These are phyloP conservation scores for Panzeria rudis DNA, from an alignment of 2,888 invertebrate species.

Conservation along the genomic window DNA sequence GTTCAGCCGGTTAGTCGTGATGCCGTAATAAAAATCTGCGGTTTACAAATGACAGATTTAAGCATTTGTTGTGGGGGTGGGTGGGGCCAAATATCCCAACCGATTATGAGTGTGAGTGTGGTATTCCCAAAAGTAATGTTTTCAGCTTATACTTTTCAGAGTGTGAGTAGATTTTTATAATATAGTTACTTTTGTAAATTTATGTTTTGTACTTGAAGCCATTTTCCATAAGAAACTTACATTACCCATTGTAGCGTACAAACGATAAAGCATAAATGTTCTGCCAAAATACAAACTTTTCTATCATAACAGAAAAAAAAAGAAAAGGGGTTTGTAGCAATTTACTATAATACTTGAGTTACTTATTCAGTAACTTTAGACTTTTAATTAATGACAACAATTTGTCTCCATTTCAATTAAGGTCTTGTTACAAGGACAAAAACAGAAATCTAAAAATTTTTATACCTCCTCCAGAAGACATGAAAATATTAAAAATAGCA, in stretches of 20 bases:
- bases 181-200: too few relatives aligned
- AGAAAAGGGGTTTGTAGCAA: slow-evolving; percentile 53
- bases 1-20: too few relatives aligned
- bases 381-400: slow-evolving; percentile 81
- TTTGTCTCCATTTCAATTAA: slow-evolving; percentile 78
- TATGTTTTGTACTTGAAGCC: too few relatives aligned
- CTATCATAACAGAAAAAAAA: not conserved
- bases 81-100: too few relatives aligned
- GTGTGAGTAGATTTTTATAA: too few relatives aligned
- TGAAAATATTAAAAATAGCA: slow-evolving; percentile 44
- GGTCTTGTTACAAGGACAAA: slow-evolving; percentile 67
- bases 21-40: too few relatives aligned
- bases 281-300: not conserved
- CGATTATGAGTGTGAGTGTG: too few relatives aligned
- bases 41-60: too few relatives aligned
- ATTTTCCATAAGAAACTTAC: too few relatives aligned
- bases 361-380: slow-evolving; percentile 70
- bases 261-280: slow-evolving; percentile 52
- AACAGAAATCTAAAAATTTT: slow-evolving; percentile 26
- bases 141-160: too few relatives aligned
- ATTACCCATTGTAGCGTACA: slow-evolving; percentile 22
- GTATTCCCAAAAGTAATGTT: too few relatives aligned
- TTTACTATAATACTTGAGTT: slow-evolving; percentile 52
- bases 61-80: too few relatives aligned
- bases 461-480: slow-evolving; percentile 49